phyloP scores from a whole-genome alignment of 2,797 vertebrate species.

The Ciconia nigra region DNA sequence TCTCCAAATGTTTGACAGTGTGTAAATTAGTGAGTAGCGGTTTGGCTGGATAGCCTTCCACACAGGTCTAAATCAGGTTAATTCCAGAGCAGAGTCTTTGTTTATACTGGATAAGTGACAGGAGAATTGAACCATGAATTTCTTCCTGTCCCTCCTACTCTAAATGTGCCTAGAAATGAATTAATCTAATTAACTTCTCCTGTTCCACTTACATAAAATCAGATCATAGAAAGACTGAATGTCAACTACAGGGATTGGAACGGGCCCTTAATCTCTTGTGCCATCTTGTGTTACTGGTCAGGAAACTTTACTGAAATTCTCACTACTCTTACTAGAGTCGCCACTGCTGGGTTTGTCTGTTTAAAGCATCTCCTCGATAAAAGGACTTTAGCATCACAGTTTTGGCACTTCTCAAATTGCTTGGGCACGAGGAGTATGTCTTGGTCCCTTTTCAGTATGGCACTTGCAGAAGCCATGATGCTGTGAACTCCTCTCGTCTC shows the following conservation, averaged over 20 bases:
- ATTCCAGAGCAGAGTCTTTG: not conserved
- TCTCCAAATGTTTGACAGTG: not conserved
- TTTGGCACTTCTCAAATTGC: not conserved
- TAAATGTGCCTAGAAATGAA: not conserved
- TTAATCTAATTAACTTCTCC: not conserved
- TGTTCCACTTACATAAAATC: not conserved
- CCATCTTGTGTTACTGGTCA: not conserved
- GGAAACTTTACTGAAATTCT: not conserved
- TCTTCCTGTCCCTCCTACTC: not conserved
- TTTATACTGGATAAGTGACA: not conserved
- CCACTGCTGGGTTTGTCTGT: not conserved
- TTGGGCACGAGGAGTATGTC: not conserved
- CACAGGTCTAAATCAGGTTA: slow-evolving; percentile 12
- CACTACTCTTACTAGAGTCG: not conserved
- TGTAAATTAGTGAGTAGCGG: not conserved
- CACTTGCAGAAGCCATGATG: not conserved
- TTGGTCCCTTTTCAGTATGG: not conserved
- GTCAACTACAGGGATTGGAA: not conserved
- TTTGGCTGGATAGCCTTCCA: not conserved
- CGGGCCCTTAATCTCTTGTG: not conserved
- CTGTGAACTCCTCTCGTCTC: not conserved
- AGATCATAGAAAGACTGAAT: not conserved
- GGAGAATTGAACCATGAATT: not conserved
- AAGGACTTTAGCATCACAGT: not conserved
- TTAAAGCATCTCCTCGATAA: not conserved